A percentile compares a stretch with the other conserved stretches of the same genome.
Conservation (phyloP, 2,113 vertebrate genomes). For the Cottus gobio region DNA sequence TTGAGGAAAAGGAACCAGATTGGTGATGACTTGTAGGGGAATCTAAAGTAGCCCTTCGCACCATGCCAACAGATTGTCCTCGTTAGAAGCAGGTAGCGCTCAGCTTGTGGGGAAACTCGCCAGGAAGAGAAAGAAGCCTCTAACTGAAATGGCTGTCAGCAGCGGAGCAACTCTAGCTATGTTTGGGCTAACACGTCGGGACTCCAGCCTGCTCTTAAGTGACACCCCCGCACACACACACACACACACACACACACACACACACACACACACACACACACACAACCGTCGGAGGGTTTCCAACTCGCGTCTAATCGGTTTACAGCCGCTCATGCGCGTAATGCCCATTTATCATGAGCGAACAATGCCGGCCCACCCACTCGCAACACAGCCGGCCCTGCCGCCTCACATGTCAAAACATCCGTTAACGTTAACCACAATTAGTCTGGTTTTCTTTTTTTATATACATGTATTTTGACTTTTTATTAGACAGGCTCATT, state of each 20-base stretch:
- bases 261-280: no score
- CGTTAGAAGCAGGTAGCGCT: conserved; percentile 42
- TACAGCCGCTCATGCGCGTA: conserved; percentile 51
- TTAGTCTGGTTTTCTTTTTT: not conserved
- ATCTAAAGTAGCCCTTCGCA: conserved; percentile 43
- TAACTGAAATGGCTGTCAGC: conserved; percentile 28
- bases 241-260: not conserved
- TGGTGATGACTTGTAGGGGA: conserved; percentile 70
- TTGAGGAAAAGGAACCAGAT: conserved; percentile 57
- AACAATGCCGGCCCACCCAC: conserved; percentile 65
- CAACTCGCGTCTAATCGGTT: conserved; percentile 61
- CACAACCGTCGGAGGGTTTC: conserved; percentile 38
- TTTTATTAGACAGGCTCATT: conserved; percentile 3
- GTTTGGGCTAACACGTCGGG: conserved; percentile 46
- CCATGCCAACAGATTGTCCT: conserved; percentile 39
- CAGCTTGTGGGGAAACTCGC: not conserved
- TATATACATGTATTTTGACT: not conserved
- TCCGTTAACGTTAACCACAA: conserved; percentile 52
- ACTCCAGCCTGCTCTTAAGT: conserved; percentile 43
- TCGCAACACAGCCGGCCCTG: conserved; percentile 25
- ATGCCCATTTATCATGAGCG: conserved; percentile 73
- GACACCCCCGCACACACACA: conserved; percentile 3
- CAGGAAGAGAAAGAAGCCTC: not conserved
- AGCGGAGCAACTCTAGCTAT: conserved; percentile 49
- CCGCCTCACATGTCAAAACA: conserved; percentile 40